Conservation (phyloP, 2,888 invertebrate species). For the Anthrax anthrax region DNA sequence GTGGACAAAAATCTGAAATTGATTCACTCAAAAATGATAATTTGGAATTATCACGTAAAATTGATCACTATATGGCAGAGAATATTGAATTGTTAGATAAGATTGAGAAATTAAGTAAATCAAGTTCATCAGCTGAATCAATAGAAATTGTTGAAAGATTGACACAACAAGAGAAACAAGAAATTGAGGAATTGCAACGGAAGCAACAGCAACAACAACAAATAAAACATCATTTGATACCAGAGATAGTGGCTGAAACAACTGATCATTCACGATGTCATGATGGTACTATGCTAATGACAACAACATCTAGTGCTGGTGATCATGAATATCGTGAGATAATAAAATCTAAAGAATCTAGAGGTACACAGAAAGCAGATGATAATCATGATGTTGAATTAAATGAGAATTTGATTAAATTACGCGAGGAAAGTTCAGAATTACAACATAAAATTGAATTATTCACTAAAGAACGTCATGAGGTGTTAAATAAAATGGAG, state of each 20-base stretch:
- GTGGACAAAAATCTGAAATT: constrained; percentile 39
- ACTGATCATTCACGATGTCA: too few species aligned
- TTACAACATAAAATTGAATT: constrained; percentile 51
- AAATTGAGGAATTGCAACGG: constrained; percentile 38
- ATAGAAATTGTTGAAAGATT: constrained; percentile 60
- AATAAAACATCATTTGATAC: constrained; percentile 6
- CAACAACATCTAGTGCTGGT: too few species aligned
- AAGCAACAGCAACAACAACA: constrained; percentile 12
- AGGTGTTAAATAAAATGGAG: constrained; percentile 55
- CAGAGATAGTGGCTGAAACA: too few species aligned
- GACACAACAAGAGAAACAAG: constrained; percentile 54
- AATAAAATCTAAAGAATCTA: too few species aligned
- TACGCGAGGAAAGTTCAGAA: constrained; percentile 50
- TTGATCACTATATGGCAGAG: constrained; percentile 53
- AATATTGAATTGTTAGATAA: constrained; percentile 60
- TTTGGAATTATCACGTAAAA: constrained; percentile 43
- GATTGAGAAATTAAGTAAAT: constrained; percentile 52
- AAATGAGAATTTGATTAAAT: constrained; percentile 41
- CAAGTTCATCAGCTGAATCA: constrained; percentile 60
- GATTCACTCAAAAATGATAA: constrained; percentile 47
- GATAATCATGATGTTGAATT: constrained; percentile 31
- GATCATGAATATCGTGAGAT: too few species aligned
- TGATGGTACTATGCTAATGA: too few species aligned
- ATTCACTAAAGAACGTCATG: constrained; percentile 51
- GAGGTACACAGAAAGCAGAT: constrained; percentile 9